Percentiles rank a stretch among this genome's conserved stretches.
Evolutionary conservation across 2,113 vertebrate species (phyloP).

Genomic region (Cyphomyrus plagiostoma): DNA sequence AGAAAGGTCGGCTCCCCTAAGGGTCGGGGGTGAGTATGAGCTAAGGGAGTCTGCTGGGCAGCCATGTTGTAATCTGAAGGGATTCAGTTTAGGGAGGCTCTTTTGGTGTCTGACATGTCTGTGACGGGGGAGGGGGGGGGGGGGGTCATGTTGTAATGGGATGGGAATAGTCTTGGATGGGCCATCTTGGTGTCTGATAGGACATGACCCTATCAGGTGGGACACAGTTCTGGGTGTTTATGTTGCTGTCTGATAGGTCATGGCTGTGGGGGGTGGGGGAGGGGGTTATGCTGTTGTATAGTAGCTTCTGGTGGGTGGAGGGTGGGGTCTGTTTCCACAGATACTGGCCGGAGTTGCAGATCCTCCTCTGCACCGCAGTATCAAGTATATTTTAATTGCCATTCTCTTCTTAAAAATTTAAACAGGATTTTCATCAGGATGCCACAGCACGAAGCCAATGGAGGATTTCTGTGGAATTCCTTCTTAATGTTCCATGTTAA

Average conservation of each 20-base stretch:
- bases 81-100: background rate
- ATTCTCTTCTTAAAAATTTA: background rate
- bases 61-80: background rate
- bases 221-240: background rate
- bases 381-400: background rate
- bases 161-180: background rate
- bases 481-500: background rate
- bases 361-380: background rate
- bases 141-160: background rate
- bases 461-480: background rate
- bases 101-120: background rate
- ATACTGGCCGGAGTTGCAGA: background rate
- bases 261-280: background rate
- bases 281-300: background rate
- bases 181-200: background rate
- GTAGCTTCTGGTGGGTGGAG: background rate
- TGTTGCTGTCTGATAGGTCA: background rate
- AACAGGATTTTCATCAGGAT: background rate
- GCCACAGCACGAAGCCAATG: background rate
- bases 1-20: slow-evolving; percentile 10
- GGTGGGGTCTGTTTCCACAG: background rate
- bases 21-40: background rate
- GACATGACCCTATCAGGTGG: background rate
- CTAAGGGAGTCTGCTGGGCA: background rate
- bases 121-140: background rate